Base-by-base conservation (phyloP, 2,113 vertebrate genomes). In the Scortum barcoo region DNA sequence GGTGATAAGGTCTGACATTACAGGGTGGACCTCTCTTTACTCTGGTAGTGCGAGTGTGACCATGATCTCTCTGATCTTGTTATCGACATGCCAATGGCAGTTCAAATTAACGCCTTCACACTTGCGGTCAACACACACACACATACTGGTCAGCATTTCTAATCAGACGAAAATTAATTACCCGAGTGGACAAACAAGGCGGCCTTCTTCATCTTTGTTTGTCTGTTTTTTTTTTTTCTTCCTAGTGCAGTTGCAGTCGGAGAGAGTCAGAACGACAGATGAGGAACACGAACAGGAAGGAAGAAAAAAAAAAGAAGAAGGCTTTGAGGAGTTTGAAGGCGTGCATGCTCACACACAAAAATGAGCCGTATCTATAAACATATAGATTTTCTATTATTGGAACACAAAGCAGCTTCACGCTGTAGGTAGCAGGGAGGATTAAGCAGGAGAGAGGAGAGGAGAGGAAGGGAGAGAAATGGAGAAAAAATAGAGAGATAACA, bases 361-460 rank as follows among this genome's bases (percentile, higher is more conserved):
- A 75, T 22, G 12, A 73, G 73, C 4, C 67, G 14, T 86, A 70
- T 86, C 76, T 81, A 65, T 73, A 82, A 84, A 92, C 79, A 60
- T 84, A 83, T 84, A 88, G 48, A 85, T 88, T 85, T 50, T 65
- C 72, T 74, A 61, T 88, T 84, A 83, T 83, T 71, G 44, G 17
- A 84, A 54, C 62, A 75, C 80, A 86, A 89, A 88, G 88, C 76
- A 33, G 70, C 72, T 78, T 83, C 42, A 46, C 26, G 2, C 11
- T 22, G 86, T 61, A 58, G 76, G 70, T 62, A 66, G 67, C 7
- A 44, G 36, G 77, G 24, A 40, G 85, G 87, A 91, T 88, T 89
- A 89, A 69, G 63, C 17, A 42, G 33, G 26, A 77, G 48, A 57
- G 61, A 40, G 24, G 13, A 78, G 14, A 57, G 53, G 26, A 63